phyloP scores from a whole-genome alignment of 2,113 vertebrate species.

The Rhabdornis inornatus region DNA sequence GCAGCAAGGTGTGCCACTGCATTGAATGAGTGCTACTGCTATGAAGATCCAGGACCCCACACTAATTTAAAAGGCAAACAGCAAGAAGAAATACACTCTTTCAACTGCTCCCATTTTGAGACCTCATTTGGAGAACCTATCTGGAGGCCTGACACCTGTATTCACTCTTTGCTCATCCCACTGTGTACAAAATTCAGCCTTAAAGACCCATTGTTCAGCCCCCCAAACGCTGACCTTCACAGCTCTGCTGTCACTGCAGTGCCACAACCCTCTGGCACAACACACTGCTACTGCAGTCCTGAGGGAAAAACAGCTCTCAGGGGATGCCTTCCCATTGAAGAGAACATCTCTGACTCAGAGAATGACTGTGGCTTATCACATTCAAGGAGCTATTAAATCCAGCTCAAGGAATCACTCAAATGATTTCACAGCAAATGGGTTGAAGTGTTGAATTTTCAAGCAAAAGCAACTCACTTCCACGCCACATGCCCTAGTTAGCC shows the following conservation, averaged over 20 bases:
- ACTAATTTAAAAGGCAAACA: background rate
- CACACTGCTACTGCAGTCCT: background rate
- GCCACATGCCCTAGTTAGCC: background rate
- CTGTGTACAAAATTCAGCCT: background rate
- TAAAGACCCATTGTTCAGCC: background rate
- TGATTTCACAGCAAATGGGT: background rate
- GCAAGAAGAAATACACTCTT: background rate
- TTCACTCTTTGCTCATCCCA: background rate
- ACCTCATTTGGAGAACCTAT: background rate
- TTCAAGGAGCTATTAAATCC: background rate
- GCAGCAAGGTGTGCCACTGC: background rate
- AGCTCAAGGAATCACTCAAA: background rate
- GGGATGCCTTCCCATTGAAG: background rate
- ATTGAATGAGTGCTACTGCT: background rate
- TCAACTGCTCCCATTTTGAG: background rate
- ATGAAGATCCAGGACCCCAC: background rate
- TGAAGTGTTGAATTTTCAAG: background rate
- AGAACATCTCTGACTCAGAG: background rate
- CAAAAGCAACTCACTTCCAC: slow-evolving; percentile 5
- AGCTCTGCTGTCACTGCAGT: background rate
- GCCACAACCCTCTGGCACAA: background rate
- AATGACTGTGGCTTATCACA: background rate
- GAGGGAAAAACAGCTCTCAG: background rate
- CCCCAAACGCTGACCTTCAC: background rate
- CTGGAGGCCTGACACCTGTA: background rate